Evolutionary conservation across 2,888 invertebrate species (phyloP).

Genomic region (Drosophila anomalata): DNA sequence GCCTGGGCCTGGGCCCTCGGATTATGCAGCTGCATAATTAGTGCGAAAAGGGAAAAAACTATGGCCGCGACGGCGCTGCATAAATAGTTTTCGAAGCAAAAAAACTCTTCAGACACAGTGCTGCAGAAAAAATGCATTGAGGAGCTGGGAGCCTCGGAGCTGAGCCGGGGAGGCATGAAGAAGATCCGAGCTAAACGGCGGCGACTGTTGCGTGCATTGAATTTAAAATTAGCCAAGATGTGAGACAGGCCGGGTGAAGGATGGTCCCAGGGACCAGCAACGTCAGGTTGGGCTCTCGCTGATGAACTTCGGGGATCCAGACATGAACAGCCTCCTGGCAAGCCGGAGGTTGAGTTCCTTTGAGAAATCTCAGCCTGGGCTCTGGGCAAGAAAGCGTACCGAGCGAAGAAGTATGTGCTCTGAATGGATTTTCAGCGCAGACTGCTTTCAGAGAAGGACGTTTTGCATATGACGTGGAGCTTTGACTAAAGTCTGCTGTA

Average conservation of each 20-base stretch:
- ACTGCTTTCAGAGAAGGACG: background rate
- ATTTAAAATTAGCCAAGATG: constrained; percentile 67
- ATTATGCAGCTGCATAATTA: constrained; percentile 73
- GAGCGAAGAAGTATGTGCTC: constrained; percentile 45
- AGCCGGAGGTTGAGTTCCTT: constrained; percentile 6
- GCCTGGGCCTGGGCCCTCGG: constrained; percentile 4
- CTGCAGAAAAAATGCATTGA: constrained; percentile 15
- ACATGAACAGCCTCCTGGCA: constrained; percentile 30
- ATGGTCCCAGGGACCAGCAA: constrained; percentile 19
- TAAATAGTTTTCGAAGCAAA: constrained; percentile 70
- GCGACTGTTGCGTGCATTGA: constrained; percentile 73
- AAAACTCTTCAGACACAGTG: constrained; percentile 22
- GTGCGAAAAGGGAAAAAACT: constrained; percentile 41
- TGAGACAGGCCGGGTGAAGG: background rate
- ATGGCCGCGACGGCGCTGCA: constrained; percentile 52
- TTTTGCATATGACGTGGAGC: constrained; percentile 29
- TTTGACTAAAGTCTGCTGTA: constrained; percentile 34
- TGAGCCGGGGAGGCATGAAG: constrained; percentile 10
- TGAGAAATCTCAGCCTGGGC: constrained; percentile 33
- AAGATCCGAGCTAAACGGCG: constrained; percentile 60
- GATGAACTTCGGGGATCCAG: constrained; percentile 51
- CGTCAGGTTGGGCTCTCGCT: constrained; percentile 42
- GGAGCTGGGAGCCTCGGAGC: constrained; percentile 1
- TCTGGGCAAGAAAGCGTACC: constrained; percentile 32
- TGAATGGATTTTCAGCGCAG: constrained; percentile 22